Conservation (phyloP, 2,113 vertebrate species). For the Empidonax traillii region DNA sequence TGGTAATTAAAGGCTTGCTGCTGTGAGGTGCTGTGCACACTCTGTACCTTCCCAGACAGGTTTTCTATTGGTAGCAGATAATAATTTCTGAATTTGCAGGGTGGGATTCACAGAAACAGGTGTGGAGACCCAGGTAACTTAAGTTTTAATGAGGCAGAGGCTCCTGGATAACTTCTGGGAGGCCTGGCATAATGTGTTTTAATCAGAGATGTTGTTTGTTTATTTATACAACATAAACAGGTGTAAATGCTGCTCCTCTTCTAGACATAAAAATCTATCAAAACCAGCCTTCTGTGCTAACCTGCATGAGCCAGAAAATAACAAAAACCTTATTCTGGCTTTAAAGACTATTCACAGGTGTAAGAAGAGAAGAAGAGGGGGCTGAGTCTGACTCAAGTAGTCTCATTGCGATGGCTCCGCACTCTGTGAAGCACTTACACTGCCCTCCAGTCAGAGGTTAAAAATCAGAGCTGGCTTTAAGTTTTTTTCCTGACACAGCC, state of each 20-base stretch:
- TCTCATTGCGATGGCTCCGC: not conserved
- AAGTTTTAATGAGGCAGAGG: not conserved
- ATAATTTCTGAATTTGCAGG: not conserved
- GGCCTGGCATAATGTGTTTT: not conserved
- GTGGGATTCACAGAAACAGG: not conserved
- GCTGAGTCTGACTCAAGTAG: not conserved
- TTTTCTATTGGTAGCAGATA: not conserved
- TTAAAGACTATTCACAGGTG: not conserved
- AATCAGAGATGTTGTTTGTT: not conserved
- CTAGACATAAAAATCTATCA: not conserved
- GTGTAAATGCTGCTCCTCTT: not conserved
- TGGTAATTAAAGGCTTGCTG: conserved; percentile 15
- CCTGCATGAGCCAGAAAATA: not conserved
- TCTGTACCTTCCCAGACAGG: not conserved
- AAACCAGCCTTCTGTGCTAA: not conserved
- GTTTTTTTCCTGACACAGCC: not conserved
- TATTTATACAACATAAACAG: not conserved
- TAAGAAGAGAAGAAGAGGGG: not conserved
- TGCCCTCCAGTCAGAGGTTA: not conserved
- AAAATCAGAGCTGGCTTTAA: not conserved
- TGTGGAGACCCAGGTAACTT: not conserved
- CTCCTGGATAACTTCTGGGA: not conserved
- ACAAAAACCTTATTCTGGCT: not conserved
- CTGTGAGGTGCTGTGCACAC: not conserved
- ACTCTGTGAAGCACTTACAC: not conserved